These are phyloP conservation scores for Isurus oxyrinchus DNA, from an alignment of 2,113 vertebrate species.

Conservation along the genomic window DNA sequence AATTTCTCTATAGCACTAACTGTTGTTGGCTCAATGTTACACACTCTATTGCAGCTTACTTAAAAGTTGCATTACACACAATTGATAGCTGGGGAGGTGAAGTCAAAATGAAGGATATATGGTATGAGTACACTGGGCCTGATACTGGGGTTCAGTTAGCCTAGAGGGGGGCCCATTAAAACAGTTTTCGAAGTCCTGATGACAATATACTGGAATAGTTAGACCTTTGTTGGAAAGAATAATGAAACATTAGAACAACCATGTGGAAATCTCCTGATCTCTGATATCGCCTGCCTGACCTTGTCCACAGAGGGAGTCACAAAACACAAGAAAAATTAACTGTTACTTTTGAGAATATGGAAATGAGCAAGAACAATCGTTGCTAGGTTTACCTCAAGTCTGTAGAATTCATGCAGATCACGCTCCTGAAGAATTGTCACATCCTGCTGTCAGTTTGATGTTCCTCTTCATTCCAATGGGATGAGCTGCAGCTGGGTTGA, in stretches of 20 bases:
- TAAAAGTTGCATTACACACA: neutral
- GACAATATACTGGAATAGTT: neutral
- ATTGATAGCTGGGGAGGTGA: neutral
- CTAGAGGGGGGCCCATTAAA: neutral
- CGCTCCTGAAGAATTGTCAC: conserved; percentile 13
- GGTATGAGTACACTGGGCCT: neutral
- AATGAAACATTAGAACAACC: neutral
- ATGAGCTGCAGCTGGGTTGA: neutral
- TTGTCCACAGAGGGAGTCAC: neutral
- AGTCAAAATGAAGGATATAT: neutral
- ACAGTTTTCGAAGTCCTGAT: neutral
- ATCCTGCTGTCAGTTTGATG: neutral
- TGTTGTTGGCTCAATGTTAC: neutral
- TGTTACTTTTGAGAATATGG: neutral
- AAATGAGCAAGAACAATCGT: neutral
- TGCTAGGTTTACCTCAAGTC: neutral
- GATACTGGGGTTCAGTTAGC: neutral
- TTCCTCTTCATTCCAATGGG: conserved; percentile 1
- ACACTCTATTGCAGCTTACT: neutral
- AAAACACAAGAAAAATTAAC: neutral
- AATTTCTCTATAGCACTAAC: neutral
- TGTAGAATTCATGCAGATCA: conserved; percentile 8
- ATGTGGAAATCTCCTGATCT: neutral
- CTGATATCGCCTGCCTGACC: neutral
- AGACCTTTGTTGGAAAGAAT: neutral